These are phyloP conservation scores for Aplochiton taeniatus DNA, from an alignment of 2,797 vertebrate species.

Conservation along the genomic window DNA sequence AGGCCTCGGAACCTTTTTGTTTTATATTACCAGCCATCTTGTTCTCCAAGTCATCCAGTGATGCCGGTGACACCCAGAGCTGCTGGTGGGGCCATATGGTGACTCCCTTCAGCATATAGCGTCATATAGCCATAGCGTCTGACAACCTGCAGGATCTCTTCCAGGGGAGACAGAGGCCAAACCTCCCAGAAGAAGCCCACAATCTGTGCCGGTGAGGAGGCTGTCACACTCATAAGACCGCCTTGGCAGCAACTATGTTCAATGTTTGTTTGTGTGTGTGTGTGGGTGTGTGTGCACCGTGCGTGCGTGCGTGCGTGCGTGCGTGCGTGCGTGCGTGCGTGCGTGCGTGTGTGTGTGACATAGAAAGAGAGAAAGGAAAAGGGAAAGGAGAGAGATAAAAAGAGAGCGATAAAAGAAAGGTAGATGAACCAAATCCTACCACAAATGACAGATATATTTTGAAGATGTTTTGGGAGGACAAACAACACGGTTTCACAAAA, in stretches of 20 bases:
- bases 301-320: not conserved
- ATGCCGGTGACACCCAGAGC: slow-evolving; percentile 6
- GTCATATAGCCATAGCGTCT: too few species aligned
- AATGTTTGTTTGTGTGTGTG: too few species aligned
- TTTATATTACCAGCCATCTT: slow-evolving; percentile 13
- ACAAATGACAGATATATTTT: too few species aligned
- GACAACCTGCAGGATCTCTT: slow-evolving; percentile 18
- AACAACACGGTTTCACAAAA: slow-evolving; percentile 18
- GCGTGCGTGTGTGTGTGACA: not conserved
- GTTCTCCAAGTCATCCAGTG: not conserved
- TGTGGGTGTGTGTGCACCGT: not conserved
- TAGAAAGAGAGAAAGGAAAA: too few species aligned
- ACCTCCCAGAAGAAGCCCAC: slow-evolving; percentile 38
- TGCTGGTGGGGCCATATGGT: slow-evolving; percentile 41
- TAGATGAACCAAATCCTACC: not conserved
- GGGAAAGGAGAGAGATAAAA: too few species aligned
- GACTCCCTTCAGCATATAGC: slow-evolving; percentile 17
- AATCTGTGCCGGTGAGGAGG: slow-evolving; percentile 12
- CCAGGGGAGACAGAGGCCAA: slow-evolving; percentile 22
- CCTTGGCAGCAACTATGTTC: not conserved
- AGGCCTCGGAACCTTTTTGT: slow-evolving; percentile 12
- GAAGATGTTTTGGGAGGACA: not conserved
- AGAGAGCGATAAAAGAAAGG: not conserved
- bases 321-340: not conserved
- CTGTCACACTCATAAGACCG: slow-evolving; percentile 21